Evolutionary conservation across 2,797 vertebrate genomes (phyloP), one percentile per base, ranked within the genome.

Genomic region (Rhinichthys osculus): DNA sequence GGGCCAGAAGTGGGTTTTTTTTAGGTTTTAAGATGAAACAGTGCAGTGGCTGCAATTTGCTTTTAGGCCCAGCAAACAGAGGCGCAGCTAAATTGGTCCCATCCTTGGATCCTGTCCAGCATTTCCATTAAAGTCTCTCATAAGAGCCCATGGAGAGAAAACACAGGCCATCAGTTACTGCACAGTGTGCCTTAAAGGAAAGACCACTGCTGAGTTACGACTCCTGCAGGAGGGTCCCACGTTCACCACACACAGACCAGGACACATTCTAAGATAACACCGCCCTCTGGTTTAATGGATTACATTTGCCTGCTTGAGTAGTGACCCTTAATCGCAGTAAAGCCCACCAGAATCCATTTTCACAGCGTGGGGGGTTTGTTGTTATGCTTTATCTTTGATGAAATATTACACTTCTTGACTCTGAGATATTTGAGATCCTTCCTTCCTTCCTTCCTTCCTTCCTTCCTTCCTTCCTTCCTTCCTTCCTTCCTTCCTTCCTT

Each of bases 51-150:
- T 71, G 38, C 52, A 47, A 79, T 71, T 79, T 71, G 66, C 77
- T 85, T 72, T 85, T 62, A 79, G 86, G 90, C 71, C 80, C 88
- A 78, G 82, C 90, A 92, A 94, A 92, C 93, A 84, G 89, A 89
- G 93, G 91, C 92, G 93, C 91, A 91, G 86, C 35, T 72, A 87
- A 88, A 86, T 84, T 64, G 87, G 91, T 90, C 89, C 47, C 92
- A 91, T 90, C 91, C 93, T 92, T 94, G 96, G 96, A 95, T 88
- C 72, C 70, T 50, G 84, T 95, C 96, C 97, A 97, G 89, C 91
- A 93, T 91, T 93, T 93, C 96, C 96, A 98, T 98, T 97, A 97
- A 93, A 91, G 93, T 92, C 92, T 89, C 91, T 90, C 89, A 92
- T 96, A 95, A 95, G 95, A 95, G 94, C 91, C 94, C 92, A 95